Evolutionary conservation across 1,140 invertebrate species (phyloP).

Genomic region (Drosophila pseudoobscura): DNA sequence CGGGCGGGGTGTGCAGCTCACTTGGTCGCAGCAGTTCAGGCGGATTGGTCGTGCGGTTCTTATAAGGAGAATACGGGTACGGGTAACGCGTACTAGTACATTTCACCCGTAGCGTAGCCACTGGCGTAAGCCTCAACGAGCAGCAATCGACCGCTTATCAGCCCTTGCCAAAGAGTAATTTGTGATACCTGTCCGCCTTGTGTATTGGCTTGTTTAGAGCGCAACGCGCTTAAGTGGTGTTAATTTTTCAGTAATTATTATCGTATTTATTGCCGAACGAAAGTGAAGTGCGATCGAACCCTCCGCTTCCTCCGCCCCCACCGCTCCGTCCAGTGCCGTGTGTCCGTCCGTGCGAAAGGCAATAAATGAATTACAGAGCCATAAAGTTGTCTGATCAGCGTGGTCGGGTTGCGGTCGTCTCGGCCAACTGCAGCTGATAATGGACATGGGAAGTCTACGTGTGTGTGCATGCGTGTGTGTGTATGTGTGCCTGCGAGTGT

Average conservation of each 20-base stretch:
- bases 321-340: constrained; percentile 41
- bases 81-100: background rate
- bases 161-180: constrained; percentile 72
- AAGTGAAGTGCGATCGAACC: constrained; percentile 49
- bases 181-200: constrained; percentile 74
- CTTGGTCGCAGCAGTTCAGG: constrained; percentile 58
- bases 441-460: background rate
- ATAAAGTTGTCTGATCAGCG: constrained; percentile 25
- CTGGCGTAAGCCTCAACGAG: too few relatives aligned
- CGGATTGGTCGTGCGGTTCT: constrained; percentile 43
- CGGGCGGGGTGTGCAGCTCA: constrained; percentile 32
- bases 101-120: constrained; percentile 28
- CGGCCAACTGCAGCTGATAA: constrained; percentile 29
- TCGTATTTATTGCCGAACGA: constrained; percentile 71
- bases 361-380: constrained; percentile 56
- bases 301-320: background rate
- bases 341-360: constrained; percentile 14
- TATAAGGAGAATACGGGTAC: background rate
- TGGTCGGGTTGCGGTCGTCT: background rate
- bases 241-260: constrained; percentile 81
- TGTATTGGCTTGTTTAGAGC: constrained; percentile 69
- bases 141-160: constrained; percentile 57
- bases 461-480: background rate
- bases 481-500: constrained; percentile 25
- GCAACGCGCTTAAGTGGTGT: constrained; percentile 76